Conservation (phyloP, 2,888 invertebrate species). For the Athetis lepigone region DNA sequence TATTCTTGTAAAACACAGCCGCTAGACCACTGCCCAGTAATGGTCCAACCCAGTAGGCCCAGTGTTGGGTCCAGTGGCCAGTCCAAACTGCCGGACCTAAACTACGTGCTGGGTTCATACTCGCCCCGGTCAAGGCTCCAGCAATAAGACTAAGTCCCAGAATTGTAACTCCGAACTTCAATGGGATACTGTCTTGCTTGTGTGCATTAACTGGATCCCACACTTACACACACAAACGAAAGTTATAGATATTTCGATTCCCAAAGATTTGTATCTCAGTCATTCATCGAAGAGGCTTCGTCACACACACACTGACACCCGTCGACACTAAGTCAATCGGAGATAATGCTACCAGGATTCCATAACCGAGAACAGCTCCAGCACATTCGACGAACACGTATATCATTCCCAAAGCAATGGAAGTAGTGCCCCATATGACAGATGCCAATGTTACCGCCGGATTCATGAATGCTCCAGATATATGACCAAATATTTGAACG, state of each 20-base stretch:
- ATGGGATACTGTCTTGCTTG: slow-evolving; percentile 92
- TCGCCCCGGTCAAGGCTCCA: slow-evolving; percentile 93
- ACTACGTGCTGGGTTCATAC: slow-evolving; percentile 93
- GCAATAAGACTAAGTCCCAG: slow-evolving; percentile 92
- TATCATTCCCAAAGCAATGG: slow-evolving; percentile 89
- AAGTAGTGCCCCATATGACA: slow-evolving; percentile 89
- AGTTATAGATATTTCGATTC: slow-evolving; percentile 92
- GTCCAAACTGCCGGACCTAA: slow-evolving; percentile 94
- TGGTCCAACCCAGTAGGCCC: slow-evolving; percentile 94
- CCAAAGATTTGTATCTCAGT: slow-evolving; percentile 88
- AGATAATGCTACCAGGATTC: slow-evolving; percentile 89
- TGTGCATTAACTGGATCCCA: slow-evolving; percentile 93
- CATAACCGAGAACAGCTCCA: slow-evolving; percentile 93
- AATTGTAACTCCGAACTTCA: slow-evolving; percentile 93
- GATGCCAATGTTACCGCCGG: slow-evolving; percentile 94
- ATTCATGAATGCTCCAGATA: slow-evolving; percentile 95
- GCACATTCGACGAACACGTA: slow-evolving; percentile 92
- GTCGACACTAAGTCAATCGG: slow-evolving; percentile 76
- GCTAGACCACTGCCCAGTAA: slow-evolving; percentile 76
- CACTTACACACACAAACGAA: slow-evolving; percentile 92
- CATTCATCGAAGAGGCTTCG: slow-evolving; percentile 88
- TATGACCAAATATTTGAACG: slow-evolving; percentile 94
- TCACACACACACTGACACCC: slow-evolving; percentile 93
- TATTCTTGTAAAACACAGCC: slow-evolving; percentile 74
- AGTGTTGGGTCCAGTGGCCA: slow-evolving; percentile 92